These are phyloP conservation scores for Poecilus cupreus DNA, from an alignment of 2,888 invertebrate species.

Conservation along the genomic window DNA sequence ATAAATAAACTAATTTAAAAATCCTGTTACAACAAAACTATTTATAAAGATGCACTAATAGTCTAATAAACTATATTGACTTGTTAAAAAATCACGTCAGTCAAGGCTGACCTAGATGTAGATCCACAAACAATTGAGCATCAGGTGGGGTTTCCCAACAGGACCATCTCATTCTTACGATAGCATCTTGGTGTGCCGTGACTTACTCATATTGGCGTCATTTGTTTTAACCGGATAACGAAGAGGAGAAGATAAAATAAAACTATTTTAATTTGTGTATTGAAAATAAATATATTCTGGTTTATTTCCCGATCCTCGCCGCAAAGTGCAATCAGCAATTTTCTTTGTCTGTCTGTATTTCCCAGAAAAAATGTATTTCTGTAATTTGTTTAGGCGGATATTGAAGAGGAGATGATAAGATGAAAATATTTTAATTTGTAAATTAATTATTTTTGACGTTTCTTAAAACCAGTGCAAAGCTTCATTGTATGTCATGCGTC, in stretches of 20 bases:
- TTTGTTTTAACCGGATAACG: neutral
- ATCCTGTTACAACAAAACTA: neutral
- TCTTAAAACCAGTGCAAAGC: no score
- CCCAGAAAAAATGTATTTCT: neutral
- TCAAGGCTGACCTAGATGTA: neutral
- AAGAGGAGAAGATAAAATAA: no score
- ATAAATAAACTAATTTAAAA: neutral
- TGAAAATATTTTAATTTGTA: neutral
- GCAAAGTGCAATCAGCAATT: neutral
- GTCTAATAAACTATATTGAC: neutral
- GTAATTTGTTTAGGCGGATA: neutral
- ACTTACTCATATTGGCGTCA: neutral
- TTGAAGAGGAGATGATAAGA: no score
- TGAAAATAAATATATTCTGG: neutral
- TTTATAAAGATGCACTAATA: slow-evolving; percentile 10
- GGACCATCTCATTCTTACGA: neutral
- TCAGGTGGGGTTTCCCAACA: neutral
- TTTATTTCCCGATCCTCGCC: neutral
- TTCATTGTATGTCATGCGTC: no score
- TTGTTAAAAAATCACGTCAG: neutral
- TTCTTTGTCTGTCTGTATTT: neutral
- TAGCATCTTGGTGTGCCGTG: neutral
- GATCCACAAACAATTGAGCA: neutral
- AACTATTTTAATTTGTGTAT: neutral
- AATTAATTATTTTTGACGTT: no score